These are phyloP conservation scores for Trididemnum miniatum DNA, from an alignment of 23 tunicate genomes.

Conservation along the genomic window DNA sequence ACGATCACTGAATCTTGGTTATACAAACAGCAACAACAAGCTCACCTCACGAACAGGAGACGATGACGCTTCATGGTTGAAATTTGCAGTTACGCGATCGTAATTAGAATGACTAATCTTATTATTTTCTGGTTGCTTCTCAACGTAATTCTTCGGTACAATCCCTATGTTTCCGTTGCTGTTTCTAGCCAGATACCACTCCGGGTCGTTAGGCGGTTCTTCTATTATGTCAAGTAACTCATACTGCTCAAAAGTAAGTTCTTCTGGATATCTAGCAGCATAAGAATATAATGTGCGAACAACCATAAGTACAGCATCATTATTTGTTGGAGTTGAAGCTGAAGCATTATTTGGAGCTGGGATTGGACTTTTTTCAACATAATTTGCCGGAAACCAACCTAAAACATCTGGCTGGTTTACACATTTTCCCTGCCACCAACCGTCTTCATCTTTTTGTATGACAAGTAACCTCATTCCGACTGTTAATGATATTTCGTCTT, in stretches of 20 bases:
- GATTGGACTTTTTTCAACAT: constrained; percentile 34
- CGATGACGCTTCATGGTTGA: not conserved
- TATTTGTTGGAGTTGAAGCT: constrained; percentile 1
- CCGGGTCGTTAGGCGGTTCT: constrained; percentile 84
- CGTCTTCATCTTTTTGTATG: constrained; percentile 66
- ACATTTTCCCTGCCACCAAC: constrained; percentile 88
- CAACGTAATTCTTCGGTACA: constrained; percentile 90
- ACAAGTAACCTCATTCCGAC: constrained; percentile 71
- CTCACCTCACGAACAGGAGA: not conserved
- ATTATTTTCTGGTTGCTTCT: constrained; percentile 38
- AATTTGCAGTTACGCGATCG: constrained; percentile 55
- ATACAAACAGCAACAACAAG: not conserved
- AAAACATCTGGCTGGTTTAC: constrained; percentile 35
- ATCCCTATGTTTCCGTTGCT: constrained; percentile 60
- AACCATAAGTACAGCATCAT: constrained; percentile 14
- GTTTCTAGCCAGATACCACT: constrained; percentile 78
- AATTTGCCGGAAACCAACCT: constrained; percentile 93
- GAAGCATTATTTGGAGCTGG: not conserved
- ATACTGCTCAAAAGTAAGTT: constrained; percentile 70
- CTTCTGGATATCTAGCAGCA: constrained; percentile 80
- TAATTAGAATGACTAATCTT: constrained; percentile 7
- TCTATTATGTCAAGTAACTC: constrained; percentile 75
- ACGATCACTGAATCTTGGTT: no score
- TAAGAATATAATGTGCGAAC: constrained; percentile 84
- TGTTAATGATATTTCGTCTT: constrained; percentile 63